phyloP scores from a whole-genome alignment of 2,797 vertebrate genomes.

The Sciurus vulgaris region DNA sequence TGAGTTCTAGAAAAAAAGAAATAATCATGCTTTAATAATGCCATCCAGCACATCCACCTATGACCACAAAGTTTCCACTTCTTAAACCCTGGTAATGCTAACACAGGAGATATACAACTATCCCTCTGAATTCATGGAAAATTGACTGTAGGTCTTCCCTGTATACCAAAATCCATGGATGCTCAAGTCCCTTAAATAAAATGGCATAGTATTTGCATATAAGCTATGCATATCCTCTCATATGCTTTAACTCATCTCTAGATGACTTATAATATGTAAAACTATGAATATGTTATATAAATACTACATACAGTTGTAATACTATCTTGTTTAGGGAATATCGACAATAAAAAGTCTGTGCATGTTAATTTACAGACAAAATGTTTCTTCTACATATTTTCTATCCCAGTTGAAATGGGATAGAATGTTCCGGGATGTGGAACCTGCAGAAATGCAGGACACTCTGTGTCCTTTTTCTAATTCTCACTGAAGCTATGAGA shows the following conservation, averaged over 20 bases:
- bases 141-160: background rate
- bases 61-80: background rate
- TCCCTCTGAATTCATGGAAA: no score
- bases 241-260: background rate
- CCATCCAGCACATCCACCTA: background rate
- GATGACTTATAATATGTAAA: background rate
- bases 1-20: background rate
- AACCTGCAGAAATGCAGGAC: background rate
- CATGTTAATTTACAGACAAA: background rate
- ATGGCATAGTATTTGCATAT: background rate
- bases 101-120: background rate
- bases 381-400: no score
- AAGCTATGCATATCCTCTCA: background rate
- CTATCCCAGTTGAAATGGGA: accelerated
- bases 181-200: background rate
- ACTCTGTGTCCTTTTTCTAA: background rate
- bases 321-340: background rate
- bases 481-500: background rate
- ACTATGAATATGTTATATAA: background rate
- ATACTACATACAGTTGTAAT: background rate
- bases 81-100: no score
- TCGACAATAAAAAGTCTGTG: no score
- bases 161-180: background rate
- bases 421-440: no score
- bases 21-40: background rate